These are phyloP conservation scores for Sceloporus tristichus DNA, from an alignment of 2,113 vertebrate species.

Conservation along the genomic window DNA sequence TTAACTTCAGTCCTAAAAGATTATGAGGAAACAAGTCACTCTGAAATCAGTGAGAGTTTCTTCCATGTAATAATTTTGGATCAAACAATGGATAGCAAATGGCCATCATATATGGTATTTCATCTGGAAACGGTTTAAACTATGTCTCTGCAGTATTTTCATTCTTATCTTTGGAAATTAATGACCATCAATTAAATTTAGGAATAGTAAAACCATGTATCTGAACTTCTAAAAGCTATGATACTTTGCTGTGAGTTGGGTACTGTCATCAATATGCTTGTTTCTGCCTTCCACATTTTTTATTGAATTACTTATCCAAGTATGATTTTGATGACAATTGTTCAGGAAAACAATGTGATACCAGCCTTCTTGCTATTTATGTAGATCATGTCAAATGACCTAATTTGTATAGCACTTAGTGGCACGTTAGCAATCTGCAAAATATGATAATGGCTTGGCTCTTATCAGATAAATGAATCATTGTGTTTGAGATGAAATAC, in stretches of 20 bases:
- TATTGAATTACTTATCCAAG: constrained; percentile 66
- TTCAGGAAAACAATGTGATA: constrained; percentile 33
- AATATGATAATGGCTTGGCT: constrained; percentile 36
- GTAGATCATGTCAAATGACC: constrained; percentile 46
- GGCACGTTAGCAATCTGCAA: constrained; percentile 31
- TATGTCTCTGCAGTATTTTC: constrained; percentile 47
- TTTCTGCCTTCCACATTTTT: constrained; percentile 47
- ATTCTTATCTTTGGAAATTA: constrained; percentile 53
- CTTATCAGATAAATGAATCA: constrained; percentile 61
- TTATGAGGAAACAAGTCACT: not conserved
- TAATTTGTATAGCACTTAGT: constrained; percentile 29
- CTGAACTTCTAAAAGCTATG: constrained; percentile 24
- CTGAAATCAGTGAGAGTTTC: not conserved
- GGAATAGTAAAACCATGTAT: too few species aligned
- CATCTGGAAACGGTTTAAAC: constrained; percentile 58
- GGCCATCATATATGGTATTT: constrained; percentile 31
- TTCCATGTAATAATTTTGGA: constrained; percentile 9
- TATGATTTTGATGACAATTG: constrained; percentile 53
- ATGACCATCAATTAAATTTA: constrained; percentile 18
- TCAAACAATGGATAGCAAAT: not conserved
- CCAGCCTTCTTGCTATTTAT: constrained; percentile 47
- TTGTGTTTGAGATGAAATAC: constrained; percentile 54
- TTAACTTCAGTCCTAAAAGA: not conserved
- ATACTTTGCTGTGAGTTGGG: not conserved
- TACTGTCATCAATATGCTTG: not conserved